Base-by-base conservation (phyloP, 1,140 invertebrate species). In the Aphelinus certus region DNA sequence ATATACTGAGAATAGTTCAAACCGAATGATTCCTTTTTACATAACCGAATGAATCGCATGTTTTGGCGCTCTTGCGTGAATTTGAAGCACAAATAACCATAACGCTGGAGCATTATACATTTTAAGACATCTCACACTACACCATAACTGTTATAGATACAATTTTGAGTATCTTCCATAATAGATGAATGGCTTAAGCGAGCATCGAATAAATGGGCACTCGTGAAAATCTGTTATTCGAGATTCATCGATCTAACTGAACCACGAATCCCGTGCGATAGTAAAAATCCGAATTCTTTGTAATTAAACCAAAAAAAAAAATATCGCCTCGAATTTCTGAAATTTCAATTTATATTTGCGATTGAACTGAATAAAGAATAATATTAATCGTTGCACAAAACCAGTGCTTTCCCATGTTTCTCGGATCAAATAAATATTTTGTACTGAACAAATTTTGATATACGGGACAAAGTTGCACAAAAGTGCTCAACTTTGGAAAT, bases 201-300 rank as follows among this genome's bases (percentile, higher is more conserved):
- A 68, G 58, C 63, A 58, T 53, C 72, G 57, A 68, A 68, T 51
- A 74, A 60, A 53, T 66, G 62, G 64, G 55, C 55, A 65, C 63
- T 65, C 42, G 63, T 56, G 60, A 73, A 64, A 65, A 72, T 45
- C 2, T 63, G 46, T 46, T 55, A 1, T 10, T 65, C n/a, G 43
- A 65, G 2, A 47, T 51, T 64, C 43, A 56, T 47, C 10, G 3
- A 26, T 26, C 26, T 26, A 26, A 26, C 26, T 26, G 26, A 26
- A 26, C 26, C 26, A 26, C 26, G 26, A 26, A 26, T 26, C 26
- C 26, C 26, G 26, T 26, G 26, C 26, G 26, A 26, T 26, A 26
- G 26, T 26, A 26, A 26, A 26, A 26, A 26, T 26, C 26, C 26
- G 26, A 26, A 26, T 26, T 26, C 26, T 26, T 26, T 26, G 26